Base-by-base conservation (phyloP, 2,888 invertebrate genomes). In the Watsonalla binaria region DNA sequence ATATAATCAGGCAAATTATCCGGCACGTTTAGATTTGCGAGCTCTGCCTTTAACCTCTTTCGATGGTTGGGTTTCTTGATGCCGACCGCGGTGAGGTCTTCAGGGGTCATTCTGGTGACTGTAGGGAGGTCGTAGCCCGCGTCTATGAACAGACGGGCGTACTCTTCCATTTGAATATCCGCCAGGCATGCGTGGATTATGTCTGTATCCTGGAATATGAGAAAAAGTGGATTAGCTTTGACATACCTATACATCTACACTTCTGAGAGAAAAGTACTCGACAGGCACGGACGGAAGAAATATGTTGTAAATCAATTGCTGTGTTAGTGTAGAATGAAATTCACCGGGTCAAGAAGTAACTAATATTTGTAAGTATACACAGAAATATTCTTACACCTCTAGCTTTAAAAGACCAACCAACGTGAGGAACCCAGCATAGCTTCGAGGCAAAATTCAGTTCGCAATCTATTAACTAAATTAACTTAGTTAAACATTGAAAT, bases 51-150 rank as follows among this genome's bases (percentile, higher is more conserved):
- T 76, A 99, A 93, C 71, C 96, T 94, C 84, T 99, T 99, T 68
- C 99, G 93, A 86, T 99, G 99, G 82, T 97, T 96, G 45, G 99
- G 99, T 87, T 99, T 98, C 79, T 98, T 98, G 70, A 99, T 98
- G 71, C 96, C 96, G 75, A 96, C 95, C 53, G 95, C 96, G 48
- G 96, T 96, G 69, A 96, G 92, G 90, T 96, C 98, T 90, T 99
- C 99, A 0, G 99, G 99, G 11, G 99, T 99, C 98, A 99, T 99
- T 68, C 98, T 93, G n/a, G 98, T 97, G 75, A 99, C 97, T 1
- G 99, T 99, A 34, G 98, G 96, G 90, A 99, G 94, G 90, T 99
- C 99, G 84, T 99, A 99, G 45, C 99, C 99, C 11, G 99, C 98
- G 46, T 96, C 94, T 60, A 97, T 93, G 86, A 99, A 99, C 56